These are phyloP conservation scores for Muscicapa striata DNA, from an alignment of 2,797 vertebrate genomes.

Conservation along the genomic window DNA sequence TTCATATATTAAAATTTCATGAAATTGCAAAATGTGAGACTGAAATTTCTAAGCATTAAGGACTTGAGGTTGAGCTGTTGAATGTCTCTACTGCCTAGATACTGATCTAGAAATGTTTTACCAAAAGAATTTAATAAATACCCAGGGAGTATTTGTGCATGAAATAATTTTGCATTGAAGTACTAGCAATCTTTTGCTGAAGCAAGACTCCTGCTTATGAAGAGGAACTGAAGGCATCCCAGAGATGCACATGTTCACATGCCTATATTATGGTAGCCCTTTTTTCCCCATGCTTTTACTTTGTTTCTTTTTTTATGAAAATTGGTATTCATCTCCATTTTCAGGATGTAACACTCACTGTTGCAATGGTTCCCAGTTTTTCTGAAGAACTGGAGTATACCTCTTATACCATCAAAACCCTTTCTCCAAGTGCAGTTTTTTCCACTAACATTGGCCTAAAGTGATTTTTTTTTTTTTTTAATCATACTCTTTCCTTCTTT, in stretches of 20 bases:
- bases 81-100: not conserved
- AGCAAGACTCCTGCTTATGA: not conserved
- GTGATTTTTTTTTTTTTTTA: not conserved
- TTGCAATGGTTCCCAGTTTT: not conserved
- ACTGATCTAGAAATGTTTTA: not conserved
- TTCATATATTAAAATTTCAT: slow-evolving; percentile 31
- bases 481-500: not conserved
- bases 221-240: not conserved
- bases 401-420: not conserved
- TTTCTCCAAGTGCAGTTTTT: not conserved
- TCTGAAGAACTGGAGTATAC: not conserved
- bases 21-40: not conserved
- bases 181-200: not conserved
- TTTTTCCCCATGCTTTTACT: not conserved
- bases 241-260: not conserved
- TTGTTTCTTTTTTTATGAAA: not conserved
- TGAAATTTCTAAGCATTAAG: not conserved
- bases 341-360: not conserved
- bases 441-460: not conserved
- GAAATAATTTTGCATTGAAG: not conserved
- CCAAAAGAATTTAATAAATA: not conserved
- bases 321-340: not conserved
- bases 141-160: not conserved
- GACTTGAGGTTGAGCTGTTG: not conserved
- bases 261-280: not conserved